A percentile compares a stretch with the other conserved stretches of the same genome.
phyloP scores from a whole-genome alignment of 2,888 invertebrate genomes.

The Thera obeliscata region DNA sequence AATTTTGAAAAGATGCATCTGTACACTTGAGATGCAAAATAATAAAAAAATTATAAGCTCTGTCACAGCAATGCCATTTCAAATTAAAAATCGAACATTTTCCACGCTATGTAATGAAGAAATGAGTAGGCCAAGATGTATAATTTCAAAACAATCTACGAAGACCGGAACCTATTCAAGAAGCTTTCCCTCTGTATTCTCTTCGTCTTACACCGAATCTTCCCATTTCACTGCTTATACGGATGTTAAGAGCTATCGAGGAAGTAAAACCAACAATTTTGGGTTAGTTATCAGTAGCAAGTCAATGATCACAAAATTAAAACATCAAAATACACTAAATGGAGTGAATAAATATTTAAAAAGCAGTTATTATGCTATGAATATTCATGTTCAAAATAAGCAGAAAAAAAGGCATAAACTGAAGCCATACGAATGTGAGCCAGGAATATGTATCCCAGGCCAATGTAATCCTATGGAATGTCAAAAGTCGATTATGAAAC shows the following conservation, averaged over 20 bases:
- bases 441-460: conserved; percentile 51
- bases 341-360: conserved; percentile 19
- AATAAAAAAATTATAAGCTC: conserved; percentile 15
- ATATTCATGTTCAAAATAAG: conserved; percentile 29
- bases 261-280: conserved; percentile 2
- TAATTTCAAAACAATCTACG: conserved; percentile 5
- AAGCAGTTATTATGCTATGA: conserved; percentile 33
- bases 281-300: conserved; percentile 2
- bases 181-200: conserved; percentile 15
- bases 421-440: conserved; percentile 54
- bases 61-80: conserved; percentile 26
- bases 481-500: conserved; percentile 49
- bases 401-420: conserved; percentile 30
- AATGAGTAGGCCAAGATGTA: background rate
- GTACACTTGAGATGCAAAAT: conserved; percentile 51
- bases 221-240: background rate
- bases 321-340: conserved; percentile 9
- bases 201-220: conserved; percentile 9
- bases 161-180: conserved; percentile 12
- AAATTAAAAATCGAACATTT: conserved; percentile 11
- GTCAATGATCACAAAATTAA: conserved; percentile 3
- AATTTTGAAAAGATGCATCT: conserved; percentile 54
- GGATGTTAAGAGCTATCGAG: conserved; percentile 5
- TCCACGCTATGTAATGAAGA: conserved; percentile 2
- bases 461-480: conserved; percentile 50